phyloP scores from a whole-genome alignment of 2,113 vertebrate species.

The Dicrurus megarhynchus region DNA sequence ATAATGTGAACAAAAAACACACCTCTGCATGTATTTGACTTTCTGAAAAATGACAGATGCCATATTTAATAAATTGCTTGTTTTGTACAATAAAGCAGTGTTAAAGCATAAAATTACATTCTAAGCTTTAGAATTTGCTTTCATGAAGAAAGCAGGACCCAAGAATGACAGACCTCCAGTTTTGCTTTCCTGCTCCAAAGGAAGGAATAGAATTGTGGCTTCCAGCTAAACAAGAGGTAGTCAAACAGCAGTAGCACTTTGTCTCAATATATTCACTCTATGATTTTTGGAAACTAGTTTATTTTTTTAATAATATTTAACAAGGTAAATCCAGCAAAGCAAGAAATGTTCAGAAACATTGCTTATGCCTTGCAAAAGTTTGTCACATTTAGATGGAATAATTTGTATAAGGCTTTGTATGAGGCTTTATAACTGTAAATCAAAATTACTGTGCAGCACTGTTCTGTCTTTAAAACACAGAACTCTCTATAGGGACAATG shows the following conservation, averaged over 20 bases:
- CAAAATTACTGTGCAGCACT: not conserved
- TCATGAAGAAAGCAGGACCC: not conserved
- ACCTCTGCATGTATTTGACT: not conserved
- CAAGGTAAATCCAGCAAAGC: not conserved
- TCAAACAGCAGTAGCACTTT: not conserved
- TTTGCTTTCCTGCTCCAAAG: not conserved
- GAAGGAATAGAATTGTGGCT: not conserved
- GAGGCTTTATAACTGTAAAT: not conserved
- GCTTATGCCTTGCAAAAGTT: not conserved
- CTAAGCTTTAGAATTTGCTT: not conserved
- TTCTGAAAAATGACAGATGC: not conserved
- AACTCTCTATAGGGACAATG: not conserved
- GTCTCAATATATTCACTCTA: not conserved
- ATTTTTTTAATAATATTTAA: not conserved
- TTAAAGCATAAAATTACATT: not conserved
- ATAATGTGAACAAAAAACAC: accelerated
- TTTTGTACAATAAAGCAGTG: slow-evolving; percentile 17
- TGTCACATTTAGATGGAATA: not conserved
- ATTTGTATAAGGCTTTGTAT: not conserved
- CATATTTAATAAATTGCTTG: not conserved
- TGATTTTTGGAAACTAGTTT: not conserved
- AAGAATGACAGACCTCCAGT: not conserved
- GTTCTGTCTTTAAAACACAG: not conserved
- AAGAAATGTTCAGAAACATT: not conserved
- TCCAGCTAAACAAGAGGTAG: not conserved